A percentile compares a stretch with the other conserved stretches of the same genome.
Evolutionary conservation across 2,888 invertebrate species (phyloP).

Genomic region (Andrena praecox): DNA sequence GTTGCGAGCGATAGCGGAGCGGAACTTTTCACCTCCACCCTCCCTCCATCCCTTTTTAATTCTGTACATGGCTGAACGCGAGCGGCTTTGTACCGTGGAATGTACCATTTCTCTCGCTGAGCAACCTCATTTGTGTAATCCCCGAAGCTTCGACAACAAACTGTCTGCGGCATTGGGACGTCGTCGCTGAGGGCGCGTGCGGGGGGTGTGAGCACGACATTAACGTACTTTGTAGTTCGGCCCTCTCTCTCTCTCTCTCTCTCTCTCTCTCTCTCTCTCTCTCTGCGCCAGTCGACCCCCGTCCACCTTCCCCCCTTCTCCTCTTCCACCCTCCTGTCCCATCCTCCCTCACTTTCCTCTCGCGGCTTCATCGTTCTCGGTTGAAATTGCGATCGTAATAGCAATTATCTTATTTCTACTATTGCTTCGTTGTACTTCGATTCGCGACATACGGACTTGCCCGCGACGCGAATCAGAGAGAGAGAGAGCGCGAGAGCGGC

Average conservation of each 20-base stretch:
- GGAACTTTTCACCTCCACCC: constrained; percentile 64
- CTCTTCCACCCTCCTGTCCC: constrained; percentile 27
- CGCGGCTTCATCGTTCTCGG: constrained; percentile 55
- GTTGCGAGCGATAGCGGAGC: constrained; percentile 61
- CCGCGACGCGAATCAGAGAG: constrained; percentile 62
- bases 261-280: constrained; percentile 43
- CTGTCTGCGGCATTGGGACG: constrained; percentile 69
- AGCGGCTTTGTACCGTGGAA: constrained; percentile 71
- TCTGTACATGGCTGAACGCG: constrained; percentile 63
- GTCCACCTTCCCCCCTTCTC: constrained; percentile 24
- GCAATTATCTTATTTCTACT: constrained; percentile 80
- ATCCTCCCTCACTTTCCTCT: constrained; percentile 17
- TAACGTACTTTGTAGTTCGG: constrained; percentile 77
- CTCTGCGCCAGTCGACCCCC: constrained; percentile 52
- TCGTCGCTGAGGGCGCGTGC: constrained; percentile 58
- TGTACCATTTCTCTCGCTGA: constrained; percentile 75
- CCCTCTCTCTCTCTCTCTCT: constrained; percentile 31
- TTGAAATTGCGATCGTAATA: constrained; percentile 80
- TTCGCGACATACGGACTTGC: constrained; percentile 69
- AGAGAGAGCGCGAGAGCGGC: constrained; percentile 8
- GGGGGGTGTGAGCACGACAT: constrained; percentile 72
- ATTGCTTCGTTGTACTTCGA: constrained; percentile 75
- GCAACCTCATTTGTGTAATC: constrained; percentile 81
- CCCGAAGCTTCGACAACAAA: constrained; percentile 80
- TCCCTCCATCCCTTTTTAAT: constrained; percentile 63